Evolutionary conservation across 2,113 vertebrate species (phyloP).

Genomic region (Leucosticte australis): DNA sequence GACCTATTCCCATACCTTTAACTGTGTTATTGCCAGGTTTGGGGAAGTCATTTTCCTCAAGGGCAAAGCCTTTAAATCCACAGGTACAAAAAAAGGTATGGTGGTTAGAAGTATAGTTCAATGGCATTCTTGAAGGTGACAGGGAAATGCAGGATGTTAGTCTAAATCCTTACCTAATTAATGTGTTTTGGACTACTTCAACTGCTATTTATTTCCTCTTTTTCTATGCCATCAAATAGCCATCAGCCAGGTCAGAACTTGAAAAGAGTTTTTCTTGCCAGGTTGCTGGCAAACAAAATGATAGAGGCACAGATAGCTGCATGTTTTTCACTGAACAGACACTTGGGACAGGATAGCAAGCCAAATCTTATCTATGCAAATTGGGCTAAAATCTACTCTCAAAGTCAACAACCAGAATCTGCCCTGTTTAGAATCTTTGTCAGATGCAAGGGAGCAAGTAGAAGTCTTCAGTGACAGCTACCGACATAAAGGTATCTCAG

Average conservation of each 20-base stretch:
- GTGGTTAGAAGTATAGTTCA: background rate
- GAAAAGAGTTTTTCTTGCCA: slow-evolving; percentile 28
- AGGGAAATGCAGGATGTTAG: background rate
- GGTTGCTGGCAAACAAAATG: slow-evolving; percentile 35
- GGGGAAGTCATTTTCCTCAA: background rate
- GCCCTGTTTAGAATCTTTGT: slow-evolving; percentile 28
- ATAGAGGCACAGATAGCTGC: background rate
- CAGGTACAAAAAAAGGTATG: background rate
- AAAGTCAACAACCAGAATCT: slow-evolving; percentile 34
- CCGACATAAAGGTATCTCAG: slow-evolving; percentile 14
- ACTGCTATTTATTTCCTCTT: background rate
- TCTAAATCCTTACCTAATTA: background rate
- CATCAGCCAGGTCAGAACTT: slow-evolving; percentile 34
- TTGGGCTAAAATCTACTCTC: slow-evolving; percentile 45
- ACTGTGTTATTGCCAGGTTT: background rate
- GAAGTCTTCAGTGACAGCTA: slow-evolving; percentile 41
- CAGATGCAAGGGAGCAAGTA: slow-evolving; percentile 13
- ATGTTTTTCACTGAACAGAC: slow-evolving; percentile 36
- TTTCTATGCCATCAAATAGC: slow-evolving; percentile 20
- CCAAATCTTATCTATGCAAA: slow-evolving; percentile 47
- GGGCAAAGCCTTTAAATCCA: background rate
- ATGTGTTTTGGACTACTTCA: background rate
- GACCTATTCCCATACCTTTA: background rate
- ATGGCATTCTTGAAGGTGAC: background rate
- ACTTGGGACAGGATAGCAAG: slow-evolving; percentile 8